Percentiles rank a stretch among this genome's conserved stretches.
phyloP scores from a whole-genome alignment of 2,113 vertebrate genomes.

The Rafetus swinhoei region DNA sequence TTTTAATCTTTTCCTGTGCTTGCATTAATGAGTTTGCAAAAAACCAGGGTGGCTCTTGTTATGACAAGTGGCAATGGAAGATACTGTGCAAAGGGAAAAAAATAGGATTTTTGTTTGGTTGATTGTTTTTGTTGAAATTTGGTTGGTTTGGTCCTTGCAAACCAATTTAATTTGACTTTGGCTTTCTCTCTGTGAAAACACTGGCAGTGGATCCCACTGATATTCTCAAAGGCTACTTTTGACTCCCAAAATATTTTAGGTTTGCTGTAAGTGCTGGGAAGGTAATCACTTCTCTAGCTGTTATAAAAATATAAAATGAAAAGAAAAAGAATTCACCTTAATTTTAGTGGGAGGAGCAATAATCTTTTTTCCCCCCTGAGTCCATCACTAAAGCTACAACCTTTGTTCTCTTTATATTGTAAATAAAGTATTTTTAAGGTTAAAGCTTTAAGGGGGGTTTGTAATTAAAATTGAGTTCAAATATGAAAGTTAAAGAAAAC shows the following conservation, averaged over 20 bases:
- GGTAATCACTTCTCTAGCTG: conserved; percentile 55
- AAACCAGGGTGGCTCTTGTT: conserved; percentile 1
- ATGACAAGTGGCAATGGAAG: not conserved
- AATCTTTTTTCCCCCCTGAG: not conserved
- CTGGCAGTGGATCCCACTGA: conserved; percentile 33
- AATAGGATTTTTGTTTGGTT: rapidly evolving
- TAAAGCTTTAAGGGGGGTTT: conserved; percentile 56
- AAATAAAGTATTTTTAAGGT: conserved; percentile 66
- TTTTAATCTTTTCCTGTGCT: conserved; percentile 45
- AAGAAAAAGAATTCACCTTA: not conserved
- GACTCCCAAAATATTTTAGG: conserved; percentile 68
- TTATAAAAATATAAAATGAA: not conserved
- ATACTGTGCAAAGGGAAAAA: not conserved
- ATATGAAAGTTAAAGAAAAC: conserved; percentile 70
- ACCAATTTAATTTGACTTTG: conserved; percentile 36
- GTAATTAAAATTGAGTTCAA: conserved; percentile 69
- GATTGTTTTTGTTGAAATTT: rapidly evolving
- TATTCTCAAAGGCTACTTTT: conserved; percentile 60
- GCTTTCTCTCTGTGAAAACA: conserved; percentile 34
- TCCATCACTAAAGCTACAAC: conserved; percentile 38
- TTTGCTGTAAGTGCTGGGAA: conserved; percentile 45
- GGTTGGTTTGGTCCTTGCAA: not conserved
- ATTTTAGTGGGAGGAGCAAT: conserved; percentile 44
- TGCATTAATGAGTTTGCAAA: conserved; percentile 61
- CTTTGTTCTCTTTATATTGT: conserved; percentile 45